These are phyloP conservation scores for Bilobella aurantiaca DNA, from an alignment of 1,140 invertebrate species.

Conservation along the genomic window DNA sequence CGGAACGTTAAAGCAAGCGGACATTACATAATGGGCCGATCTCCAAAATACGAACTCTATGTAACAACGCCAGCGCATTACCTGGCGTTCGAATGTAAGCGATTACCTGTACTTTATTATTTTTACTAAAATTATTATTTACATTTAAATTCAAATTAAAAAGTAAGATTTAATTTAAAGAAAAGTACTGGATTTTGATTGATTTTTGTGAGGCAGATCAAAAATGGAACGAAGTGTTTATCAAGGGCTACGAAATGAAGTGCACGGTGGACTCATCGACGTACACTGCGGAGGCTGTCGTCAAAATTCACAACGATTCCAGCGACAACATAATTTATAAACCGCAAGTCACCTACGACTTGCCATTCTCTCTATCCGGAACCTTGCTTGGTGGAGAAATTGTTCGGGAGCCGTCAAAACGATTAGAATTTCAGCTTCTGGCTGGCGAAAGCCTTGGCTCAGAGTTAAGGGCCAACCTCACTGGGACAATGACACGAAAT, in stretches of 20 bases:
- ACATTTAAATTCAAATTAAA: not conserved
- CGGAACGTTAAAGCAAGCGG: slow-evolving; percentile 47
- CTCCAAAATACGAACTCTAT: slow-evolving; percentile 42
- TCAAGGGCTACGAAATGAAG: slow-evolving; percentile 13
- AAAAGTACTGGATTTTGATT: not conserved
- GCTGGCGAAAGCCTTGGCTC: too few relatives aligned
- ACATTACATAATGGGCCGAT: slow-evolving; percentile 44
- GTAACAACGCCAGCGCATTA: slow-evolving; percentile 52
- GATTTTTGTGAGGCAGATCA: slow-evolving; percentile 13
- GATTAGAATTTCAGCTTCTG: too few relatives aligned
- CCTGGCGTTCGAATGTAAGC: slow-evolving; percentile 43
- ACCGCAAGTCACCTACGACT: too few relatives aligned
- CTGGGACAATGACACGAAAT: too few relatives aligned
- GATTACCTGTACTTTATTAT: not conserved
- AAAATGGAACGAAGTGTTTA: slow-evolving; percentile 42
- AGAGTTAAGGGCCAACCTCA: too few relatives aligned
- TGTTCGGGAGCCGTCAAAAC: too few relatives aligned
- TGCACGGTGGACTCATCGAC: too few relatives aligned
- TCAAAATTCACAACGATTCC: too few relatives aligned
- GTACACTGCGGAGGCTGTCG: too few relatives aligned
- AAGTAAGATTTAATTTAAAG: not conserved
- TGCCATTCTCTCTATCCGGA: too few relatives aligned
- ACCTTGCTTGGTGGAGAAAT: too few relatives aligned
- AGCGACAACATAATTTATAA: too few relatives aligned
- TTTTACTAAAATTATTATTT: not conserved